Conservation (phyloP, 2,888 invertebrate genomes). For the Aricia artaxerxes region DNA sequence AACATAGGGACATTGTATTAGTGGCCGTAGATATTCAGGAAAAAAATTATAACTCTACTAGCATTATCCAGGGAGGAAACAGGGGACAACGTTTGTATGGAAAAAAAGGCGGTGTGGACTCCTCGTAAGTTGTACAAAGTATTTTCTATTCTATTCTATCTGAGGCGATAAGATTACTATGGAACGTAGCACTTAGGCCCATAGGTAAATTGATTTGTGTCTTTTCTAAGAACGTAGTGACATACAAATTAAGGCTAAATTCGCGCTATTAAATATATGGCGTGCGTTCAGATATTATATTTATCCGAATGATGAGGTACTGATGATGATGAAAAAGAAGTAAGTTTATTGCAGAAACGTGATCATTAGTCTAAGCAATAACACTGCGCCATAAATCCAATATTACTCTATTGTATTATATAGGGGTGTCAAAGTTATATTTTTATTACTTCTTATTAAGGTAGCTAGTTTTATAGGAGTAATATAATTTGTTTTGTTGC, state of each 20-base stretch:
- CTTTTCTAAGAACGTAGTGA: background rate
- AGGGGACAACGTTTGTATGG: no score
- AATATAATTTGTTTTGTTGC: background rate
- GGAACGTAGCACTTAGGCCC: background rate
- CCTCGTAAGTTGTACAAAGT: no score
- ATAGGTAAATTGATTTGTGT: background rate
- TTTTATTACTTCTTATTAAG: background rate
- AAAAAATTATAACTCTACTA: no score
- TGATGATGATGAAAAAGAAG: background rate
- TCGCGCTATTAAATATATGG: background rate
- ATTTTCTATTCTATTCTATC: no score
- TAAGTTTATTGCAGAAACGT: slow-evolving; percentile 1
- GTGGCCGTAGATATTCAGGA: no score
- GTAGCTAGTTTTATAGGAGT: background rate
- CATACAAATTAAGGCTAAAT: background rate
- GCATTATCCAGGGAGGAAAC: no score
- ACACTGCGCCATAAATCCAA: background rate
- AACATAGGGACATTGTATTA: no score
- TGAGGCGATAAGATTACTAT: slow-evolving; percentile 19
- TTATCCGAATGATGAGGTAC: background rate
- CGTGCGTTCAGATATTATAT: background rate
- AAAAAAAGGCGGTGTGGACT: no score
- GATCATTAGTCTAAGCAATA: slow-evolving; percentile 1
- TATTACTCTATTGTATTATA: background rate
- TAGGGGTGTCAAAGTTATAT: background rate